phyloP scores from a whole-genome alignment of 2,113 vertebrate genomes.

The Muscicapa adusta region DNA sequence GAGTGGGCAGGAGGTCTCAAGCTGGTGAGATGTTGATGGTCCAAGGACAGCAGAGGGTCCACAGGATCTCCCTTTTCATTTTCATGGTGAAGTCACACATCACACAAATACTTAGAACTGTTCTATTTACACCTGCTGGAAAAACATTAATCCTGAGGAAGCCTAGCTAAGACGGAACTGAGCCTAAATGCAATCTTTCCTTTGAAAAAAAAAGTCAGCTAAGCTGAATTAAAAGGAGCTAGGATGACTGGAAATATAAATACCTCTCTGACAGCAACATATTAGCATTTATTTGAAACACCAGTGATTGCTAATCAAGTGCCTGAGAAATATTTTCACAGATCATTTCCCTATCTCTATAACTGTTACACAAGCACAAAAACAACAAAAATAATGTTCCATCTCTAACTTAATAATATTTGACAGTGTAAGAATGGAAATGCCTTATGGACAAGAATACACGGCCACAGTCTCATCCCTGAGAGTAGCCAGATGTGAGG shows the following conservation, averaged over 20 bases:
- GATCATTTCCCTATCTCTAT: background rate
- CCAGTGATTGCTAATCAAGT: background rate
- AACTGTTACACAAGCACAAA: background rate
- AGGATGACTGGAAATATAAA: background rate
- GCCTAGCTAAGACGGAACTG: background rate
- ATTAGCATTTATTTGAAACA: background rate
- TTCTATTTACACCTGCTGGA: background rate
- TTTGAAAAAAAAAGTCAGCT: background rate
- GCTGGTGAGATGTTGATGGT: background rate
- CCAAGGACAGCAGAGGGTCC: background rate
- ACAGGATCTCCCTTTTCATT: background rate
- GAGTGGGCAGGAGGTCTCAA: background rate
- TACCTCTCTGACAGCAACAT: background rate
- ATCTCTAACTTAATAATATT: background rate
- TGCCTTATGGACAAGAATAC: background rate
- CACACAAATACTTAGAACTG: background rate
- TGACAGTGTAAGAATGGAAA: background rate
- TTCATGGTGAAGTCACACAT: fast-evolving
- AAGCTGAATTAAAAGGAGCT: background rate
- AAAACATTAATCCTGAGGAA: background rate
- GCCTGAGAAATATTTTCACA: background rate
- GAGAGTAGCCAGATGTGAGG: background rate
- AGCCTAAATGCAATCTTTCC: background rate
- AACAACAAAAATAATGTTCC: background rate
- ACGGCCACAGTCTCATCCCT: fast-evolving